A percentile compares a stretch with the other conserved stretches of the same genome.
phyloP scores from a whole-genome alignment of 2,113 vertebrate species.

The Trinectes maculatus region DNA sequence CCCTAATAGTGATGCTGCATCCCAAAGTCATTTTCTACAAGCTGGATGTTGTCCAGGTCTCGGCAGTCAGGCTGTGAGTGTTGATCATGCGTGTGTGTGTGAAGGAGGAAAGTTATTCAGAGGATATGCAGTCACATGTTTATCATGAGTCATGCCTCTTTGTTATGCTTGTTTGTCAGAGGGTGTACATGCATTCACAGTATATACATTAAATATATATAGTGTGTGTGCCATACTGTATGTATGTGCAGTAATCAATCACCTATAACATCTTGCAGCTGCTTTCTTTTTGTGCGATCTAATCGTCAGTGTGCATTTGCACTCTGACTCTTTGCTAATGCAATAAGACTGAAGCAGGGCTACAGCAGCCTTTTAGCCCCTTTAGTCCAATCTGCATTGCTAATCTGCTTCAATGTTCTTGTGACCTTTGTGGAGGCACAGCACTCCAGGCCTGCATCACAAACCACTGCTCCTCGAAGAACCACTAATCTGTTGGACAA shows the following conservation, averaged over 20 bases:
- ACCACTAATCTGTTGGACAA: slow-evolving; percentile 56
- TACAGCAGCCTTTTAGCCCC: slow-evolving; percentile 74
- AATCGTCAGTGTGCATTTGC: slow-evolving; percentile 58
- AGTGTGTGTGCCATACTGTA: not conserved
- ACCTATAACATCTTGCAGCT: slow-evolving; percentile 17
- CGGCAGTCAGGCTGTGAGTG: slow-evolving; percentile 38
- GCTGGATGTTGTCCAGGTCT: slow-evolving; percentile 42
- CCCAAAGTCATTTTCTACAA: slow-evolving; percentile 30
- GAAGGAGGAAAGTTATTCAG: slow-evolving; percentile 17
- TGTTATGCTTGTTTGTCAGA: slow-evolving; percentile 18
- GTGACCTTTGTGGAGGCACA: slow-evolving; percentile 78
- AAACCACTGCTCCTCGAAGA: slow-evolving; percentile 64
- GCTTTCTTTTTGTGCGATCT: slow-evolving; percentile 35
- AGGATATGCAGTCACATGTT: slow-evolving; percentile 27
- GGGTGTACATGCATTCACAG: slow-evolving; percentile 11
- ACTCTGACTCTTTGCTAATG: slow-evolving; percentile 71
- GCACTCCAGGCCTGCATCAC: slow-evolving; percentile 68
- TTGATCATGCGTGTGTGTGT: slow-evolving; percentile 33
- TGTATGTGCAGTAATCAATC: slow-evolving; percentile 16
- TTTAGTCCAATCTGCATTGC: slow-evolving; percentile 78
- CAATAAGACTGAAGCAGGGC: slow-evolving; percentile 73
- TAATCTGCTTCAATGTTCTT: slow-evolving; percentile 74
- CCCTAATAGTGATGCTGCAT: slow-evolving; percentile 8
- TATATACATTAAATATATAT: not conserved
- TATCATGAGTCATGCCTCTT: slow-evolving; percentile 32